A percentile compares a stretch with the other conserved stretches of the same genome.
Conservation (phyloP, 2,888 invertebrate genomes). For the Diplolepis rosae region DNA sequence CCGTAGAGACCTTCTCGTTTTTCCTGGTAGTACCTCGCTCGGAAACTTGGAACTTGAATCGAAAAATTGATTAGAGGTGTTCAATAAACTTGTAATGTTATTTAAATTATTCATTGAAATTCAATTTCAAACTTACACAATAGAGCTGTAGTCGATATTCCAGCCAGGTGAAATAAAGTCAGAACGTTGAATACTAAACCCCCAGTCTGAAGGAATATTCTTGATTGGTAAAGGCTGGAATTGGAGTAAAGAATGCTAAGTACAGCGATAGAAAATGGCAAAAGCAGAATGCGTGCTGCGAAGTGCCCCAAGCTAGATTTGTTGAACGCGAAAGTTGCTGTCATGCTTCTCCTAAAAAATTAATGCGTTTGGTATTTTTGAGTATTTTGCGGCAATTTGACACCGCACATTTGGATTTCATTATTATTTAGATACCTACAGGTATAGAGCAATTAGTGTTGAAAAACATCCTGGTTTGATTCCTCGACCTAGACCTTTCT, state of each 20-base stretch:
- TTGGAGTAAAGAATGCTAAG: slow-evolving; percentile 67
- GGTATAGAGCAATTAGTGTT: slow-evolving; percentile 66
- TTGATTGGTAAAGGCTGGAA: slow-evolving; percentile 66
- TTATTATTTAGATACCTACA: slow-evolving; percentile 59
- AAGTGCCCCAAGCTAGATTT: slow-evolving; percentile 85
- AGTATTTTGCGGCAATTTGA: background rate
- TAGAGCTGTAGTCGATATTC: slow-evolving; percentile 69
- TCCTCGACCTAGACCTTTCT: slow-evolving; percentile 66
- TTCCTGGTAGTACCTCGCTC: slow-evolving; percentile 95
- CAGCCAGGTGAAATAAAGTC: slow-evolving; percentile 84
- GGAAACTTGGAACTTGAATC: slow-evolving; percentile 83
- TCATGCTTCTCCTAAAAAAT: slow-evolving; percentile 81
- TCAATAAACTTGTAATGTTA: too few species aligned
- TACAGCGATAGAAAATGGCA: slow-evolving; percentile 78
- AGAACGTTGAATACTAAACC: slow-evolving; percentile 81
- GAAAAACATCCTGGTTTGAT: slow-evolving; percentile 70
- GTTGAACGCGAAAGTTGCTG: slow-evolving; percentile 86
- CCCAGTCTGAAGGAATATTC: slow-evolving; percentile 68
- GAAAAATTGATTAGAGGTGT: background rate
- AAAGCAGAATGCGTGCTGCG: slow-evolving; percentile 82
- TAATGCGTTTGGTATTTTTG: background rate
- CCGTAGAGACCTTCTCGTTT: slow-evolving; percentile 91
- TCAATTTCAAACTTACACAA: slow-evolving; percentile 60
- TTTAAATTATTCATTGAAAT: too few species aligned
- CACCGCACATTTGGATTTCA: too few species aligned